Conservation (phyloP, 2,888 invertebrate species). For the Labia minor region DNA sequence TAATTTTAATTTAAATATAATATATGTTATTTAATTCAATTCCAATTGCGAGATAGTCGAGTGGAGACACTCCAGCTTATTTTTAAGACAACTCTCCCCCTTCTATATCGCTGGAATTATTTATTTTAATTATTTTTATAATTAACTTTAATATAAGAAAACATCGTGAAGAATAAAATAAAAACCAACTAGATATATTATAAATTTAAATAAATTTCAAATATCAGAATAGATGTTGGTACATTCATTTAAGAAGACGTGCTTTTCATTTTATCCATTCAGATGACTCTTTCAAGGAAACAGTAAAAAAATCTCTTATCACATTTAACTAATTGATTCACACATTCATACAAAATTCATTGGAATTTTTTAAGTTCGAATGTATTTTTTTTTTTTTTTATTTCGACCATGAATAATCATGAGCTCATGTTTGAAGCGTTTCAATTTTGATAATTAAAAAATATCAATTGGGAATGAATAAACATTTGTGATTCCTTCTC, state of each 20-base stretch:
- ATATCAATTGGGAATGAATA: background rate
- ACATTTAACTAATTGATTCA: background rate
- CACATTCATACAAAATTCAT: constrained; percentile 2
- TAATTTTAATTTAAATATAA: too few relatives aligned
- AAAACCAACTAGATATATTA: too few relatives aligned
- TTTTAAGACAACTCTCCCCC: too few relatives aligned
- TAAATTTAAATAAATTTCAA: too few relatives aligned
- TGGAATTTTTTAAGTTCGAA: background rate
- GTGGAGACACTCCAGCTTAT: too few relatives aligned
- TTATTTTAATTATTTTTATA: too few relatives aligned
- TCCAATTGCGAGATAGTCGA: too few relatives aligned
- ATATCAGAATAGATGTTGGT: too few relatives aligned
- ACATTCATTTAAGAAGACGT: background rate
- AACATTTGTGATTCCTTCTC: background rate
- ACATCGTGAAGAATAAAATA: too few relatives aligned
- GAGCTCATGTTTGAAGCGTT: background rate
- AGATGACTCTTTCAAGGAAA: background rate
- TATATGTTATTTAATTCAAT: too few relatives aligned
- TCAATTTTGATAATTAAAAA: constrained; percentile 7
- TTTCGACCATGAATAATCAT: background rate
- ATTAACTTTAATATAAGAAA: too few relatives aligned
- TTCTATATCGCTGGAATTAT: too few relatives aligned
- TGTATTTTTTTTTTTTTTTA: background rate
- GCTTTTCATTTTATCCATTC: background rate
- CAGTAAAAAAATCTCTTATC: background rate